Evolutionary conservation across 1,140 invertebrate genomes (phyloP).

Genomic region (Antheraea mylitta): DNA sequence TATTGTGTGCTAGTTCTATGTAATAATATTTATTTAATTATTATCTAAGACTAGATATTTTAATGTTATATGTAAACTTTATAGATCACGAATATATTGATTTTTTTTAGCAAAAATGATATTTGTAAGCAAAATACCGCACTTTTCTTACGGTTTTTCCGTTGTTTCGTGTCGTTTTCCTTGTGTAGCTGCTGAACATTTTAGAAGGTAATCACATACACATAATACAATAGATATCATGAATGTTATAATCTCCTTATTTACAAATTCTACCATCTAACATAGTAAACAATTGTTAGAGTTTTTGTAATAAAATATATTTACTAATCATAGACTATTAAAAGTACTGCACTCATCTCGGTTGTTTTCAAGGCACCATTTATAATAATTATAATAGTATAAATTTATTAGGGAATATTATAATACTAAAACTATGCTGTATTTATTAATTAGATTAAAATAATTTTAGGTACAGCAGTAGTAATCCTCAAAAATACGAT

Average conservation of each 20-base stretch:
- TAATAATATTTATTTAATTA: too few relatives aligned
- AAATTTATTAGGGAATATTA: neutral
- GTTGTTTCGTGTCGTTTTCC: neutral
- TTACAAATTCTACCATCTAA: too few relatives aligned
- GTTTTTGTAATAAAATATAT: too few relatives aligned
- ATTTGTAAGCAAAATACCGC: constrained; percentile 1
- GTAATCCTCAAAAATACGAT: constrained; percentile 83
- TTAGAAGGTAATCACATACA: neutral
- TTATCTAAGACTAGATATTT: neutral
- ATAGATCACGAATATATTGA: too few relatives aligned
- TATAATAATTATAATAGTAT: too few relatives aligned
- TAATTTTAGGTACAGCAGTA: constrained; percentile 38
- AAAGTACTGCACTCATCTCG: too few relatives aligned
- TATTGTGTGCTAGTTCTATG: neutral
- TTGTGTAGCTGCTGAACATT: neutral
- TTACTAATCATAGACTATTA: too few relatives aligned
- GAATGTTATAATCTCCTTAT: neutral
- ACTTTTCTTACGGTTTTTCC: neutral
- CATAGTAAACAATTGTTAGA: too few relatives aligned
- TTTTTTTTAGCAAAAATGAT: neutral
- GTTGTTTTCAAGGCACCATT: too few relatives aligned
- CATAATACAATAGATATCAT: neutral
- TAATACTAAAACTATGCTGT: neutral
- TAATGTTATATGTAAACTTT: neutral
- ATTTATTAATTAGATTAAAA: neutral